Percentiles rank a stretch among this genome's conserved stretches.
Conservation (phyloP, 2,797 vertebrate species). For the Chrosomus eos region DNA sequence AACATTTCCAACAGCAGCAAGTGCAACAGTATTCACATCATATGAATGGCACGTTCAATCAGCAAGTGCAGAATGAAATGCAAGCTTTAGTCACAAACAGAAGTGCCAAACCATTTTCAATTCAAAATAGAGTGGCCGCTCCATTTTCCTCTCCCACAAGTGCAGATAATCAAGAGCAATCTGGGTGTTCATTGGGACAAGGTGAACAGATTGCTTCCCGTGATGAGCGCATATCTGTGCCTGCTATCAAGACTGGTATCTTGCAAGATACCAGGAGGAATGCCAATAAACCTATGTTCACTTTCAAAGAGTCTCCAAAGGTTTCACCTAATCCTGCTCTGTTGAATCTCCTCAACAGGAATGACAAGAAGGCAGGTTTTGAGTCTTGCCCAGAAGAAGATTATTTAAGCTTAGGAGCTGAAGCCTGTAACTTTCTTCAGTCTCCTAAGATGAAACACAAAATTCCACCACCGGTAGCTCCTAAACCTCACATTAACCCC, state of each 20-base stretch:
- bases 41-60: slow-evolving; percentile 82
- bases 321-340: slow-evolving; percentile 92
- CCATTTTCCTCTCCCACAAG: slow-evolving; percentile 79
- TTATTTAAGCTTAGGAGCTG: slow-evolving; percentile 97
- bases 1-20: slow-evolving; percentile 71
- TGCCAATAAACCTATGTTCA: slow-evolving; percentile 93
- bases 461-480: slow-evolving; percentile 94
- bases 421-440: slow-evolving; percentile 98
- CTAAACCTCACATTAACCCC: slow-evolving; percentile 89
- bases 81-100: slow-evolving; percentile 81
- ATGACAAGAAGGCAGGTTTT: slow-evolving; percentile 86
- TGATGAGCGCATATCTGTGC: slow-evolving; percentile 94
- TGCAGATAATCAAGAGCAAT: slow-evolving; percentile 80
- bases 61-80: slow-evolving; percentile 74
- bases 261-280: slow-evolving; percentile 86
- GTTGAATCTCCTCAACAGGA: slow-evolving; percentile 87
- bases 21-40: slow-evolving; percentile 75
- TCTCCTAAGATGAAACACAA: slow-evolving; percentile 85
- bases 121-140: slow-evolving; percentile 74
- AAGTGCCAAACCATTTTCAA: slow-evolving; percentile 88
- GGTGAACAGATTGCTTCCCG: slow-evolving; percentile 93
- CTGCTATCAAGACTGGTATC: slow-evolving; percentile 90
- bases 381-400: slow-evolving; percentile 96
- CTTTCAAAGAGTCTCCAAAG: slow-evolving; percentile 92
- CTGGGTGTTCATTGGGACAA: slow-evolving; percentile 76